These are phyloP conservation scores for Thryonomys swinderianus DNA, from an alignment of 2,113 vertebrate species.

Conservation along the genomic window DNA sequence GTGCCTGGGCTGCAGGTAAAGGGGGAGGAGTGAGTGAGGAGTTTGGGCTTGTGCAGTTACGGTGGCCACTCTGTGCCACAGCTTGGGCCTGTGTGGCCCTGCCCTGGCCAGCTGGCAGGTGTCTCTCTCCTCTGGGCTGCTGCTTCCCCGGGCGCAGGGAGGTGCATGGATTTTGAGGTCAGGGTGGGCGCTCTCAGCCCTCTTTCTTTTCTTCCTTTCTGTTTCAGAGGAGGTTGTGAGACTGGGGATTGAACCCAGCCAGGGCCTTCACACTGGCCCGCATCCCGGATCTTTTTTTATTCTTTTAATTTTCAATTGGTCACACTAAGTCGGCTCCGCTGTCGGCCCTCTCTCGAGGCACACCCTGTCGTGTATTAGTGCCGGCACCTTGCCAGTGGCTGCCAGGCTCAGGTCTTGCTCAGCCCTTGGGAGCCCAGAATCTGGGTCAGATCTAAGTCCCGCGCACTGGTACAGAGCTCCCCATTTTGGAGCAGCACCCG, in stretches of 20 bases:
- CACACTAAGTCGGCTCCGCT: neutral
- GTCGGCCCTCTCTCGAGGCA: neutral
- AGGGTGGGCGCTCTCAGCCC: neutral
- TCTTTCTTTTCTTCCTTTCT: neutral
- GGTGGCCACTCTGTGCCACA: neutral
- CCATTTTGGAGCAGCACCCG: neutral
- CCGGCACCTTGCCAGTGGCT: neutral
- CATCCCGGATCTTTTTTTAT: neutral
- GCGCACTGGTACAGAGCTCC: neutral
- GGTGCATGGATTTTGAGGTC: neutral
- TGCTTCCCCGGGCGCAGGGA: neutral
- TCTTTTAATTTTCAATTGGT: neutral
- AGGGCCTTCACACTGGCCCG: neutral
- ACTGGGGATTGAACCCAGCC: neutral
- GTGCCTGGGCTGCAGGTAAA: slow-evolving; percentile 92
- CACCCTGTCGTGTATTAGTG: neutral
- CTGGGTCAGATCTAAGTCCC: neutral
- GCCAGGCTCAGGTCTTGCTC: neutral
- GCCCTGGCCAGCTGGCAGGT: rapidly evolving
- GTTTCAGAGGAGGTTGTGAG: neutral
- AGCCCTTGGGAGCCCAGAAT: neutral
- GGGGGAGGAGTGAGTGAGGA: neutral
- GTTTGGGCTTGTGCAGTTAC: neutral
- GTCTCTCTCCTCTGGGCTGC: neutral
- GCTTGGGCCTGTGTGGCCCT: neutral